A percentile compares a stretch with the other conserved stretches of the same genome.
These are phyloP conservation scores for Lamellibrachia columna DNA, from an alignment of 2,888 invertebrate genomes.

Conservation along the genomic window DNA sequence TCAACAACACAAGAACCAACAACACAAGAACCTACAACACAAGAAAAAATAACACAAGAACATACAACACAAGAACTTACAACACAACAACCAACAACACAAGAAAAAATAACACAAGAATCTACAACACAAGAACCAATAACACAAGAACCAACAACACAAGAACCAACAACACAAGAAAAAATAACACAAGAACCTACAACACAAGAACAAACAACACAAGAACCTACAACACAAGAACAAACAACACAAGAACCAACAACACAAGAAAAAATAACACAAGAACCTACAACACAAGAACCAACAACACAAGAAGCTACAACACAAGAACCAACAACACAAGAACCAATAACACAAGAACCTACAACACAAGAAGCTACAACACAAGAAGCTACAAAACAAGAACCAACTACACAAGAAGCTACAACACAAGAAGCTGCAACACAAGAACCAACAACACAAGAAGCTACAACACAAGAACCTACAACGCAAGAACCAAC, in stretches of 20 bases:
- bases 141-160: neutral
- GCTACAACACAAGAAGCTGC: neutral
- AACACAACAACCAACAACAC: neutral
- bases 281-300: no score
- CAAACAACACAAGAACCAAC: neutral
- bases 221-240: neutral
- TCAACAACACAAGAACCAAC: neutral
- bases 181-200: neutral
- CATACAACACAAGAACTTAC: neutral
- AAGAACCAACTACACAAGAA: neutral
- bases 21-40: neutral
- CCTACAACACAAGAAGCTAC: neutral
- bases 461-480: neutral
- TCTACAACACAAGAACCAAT: neutral
- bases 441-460: neutral
- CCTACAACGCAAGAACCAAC: neutral
- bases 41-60: neutral
- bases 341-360: neutral
- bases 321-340: no score
- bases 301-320: no score
- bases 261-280: neutral
- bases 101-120: neutral
- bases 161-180: neutral
- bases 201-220: neutral
- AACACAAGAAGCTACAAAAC: neutral